Base-by-base conservation (phyloP, 1,140 invertebrate species). In the Drosophila ficusphila region DNA sequence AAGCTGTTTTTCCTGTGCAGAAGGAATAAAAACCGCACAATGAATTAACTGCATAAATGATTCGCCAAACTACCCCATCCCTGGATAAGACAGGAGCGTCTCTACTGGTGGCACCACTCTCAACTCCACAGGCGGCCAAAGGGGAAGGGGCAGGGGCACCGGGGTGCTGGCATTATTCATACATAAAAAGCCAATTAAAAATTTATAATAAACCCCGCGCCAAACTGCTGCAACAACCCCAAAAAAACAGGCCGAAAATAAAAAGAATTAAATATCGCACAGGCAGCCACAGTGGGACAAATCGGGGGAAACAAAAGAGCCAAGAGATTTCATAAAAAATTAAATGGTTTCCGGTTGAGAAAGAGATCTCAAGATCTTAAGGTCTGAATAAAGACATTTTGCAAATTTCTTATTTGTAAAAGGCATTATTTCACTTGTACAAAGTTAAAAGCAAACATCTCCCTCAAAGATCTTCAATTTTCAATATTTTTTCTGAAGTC, bases 111-210 rank as follows among this genome's bases (percentile, higher is more conserved):
- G 27, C 54, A 61, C 41, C 52, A 58, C 27, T 61, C 60, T 60
- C 25, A 36, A 60, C 54, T 61, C 60, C 16, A 36, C 21, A 21
- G 44, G 34, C n/a, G n/a, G 14, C 3, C 21, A 18, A 5, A 12
- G 33, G 23, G 53, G 54, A 5, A 29, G n/a, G n/a, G n/a, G n/a
- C 0, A 29, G 2, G 41, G 31, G 34, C 27, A 58, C 65, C 53
- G 65, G 61, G 82, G 75, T 74, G 71, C 57, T 54, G 49, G 73
- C 74, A 88, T 88, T 79, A 86, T 88, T 88, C 76, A 81, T 88
- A 86, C 82, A 86, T 86, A 86, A 88, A 86, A 88, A 86, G 82
- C 82, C 82, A 86, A 86, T 86, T 86, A 86, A 88, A 86, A 86
- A 88, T 86, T 88, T 86, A 86, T 86, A 88, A 86, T 86, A 86